A percentile compares a stretch with the other conserved stretches of the same genome.
These are phyloP conservation scores for Sesamia inferens DNA, from an alignment of 2,888 invertebrate species.

Conservation along the genomic window DNA sequence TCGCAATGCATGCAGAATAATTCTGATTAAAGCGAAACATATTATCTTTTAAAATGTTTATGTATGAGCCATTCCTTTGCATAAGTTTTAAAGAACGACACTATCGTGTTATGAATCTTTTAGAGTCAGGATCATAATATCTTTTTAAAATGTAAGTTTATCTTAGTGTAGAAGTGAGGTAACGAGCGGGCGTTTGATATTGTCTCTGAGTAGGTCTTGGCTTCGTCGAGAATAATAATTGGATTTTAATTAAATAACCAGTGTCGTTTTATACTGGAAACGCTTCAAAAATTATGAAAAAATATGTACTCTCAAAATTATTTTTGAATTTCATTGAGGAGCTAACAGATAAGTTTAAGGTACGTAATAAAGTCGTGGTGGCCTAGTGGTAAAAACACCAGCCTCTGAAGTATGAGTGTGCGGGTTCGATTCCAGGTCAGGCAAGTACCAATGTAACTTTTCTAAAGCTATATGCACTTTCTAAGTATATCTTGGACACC, in stretches of 20 bases:
- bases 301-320: constrained; percentile 13
- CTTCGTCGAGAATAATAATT: constrained; percentile 52
- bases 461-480: too few species aligned
- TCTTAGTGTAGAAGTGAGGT: constrained; percentile 30
- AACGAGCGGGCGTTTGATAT: constrained; percentile 35
- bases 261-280: constrained; percentile 28
- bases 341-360: not conserved
- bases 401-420: too few species aligned
- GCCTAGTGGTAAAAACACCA: too few species aligned
- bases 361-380: too few species aligned
- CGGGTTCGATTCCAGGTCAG: too few species aligned
- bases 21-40: not conserved
- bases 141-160: constrained; percentile 42
- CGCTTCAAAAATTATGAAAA: constrained; percentile 42
- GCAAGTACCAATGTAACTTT: too few species aligned
- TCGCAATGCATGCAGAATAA: not conserved
- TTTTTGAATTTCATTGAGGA: constrained; percentile 5
- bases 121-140: constrained; percentile 27
- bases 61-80: constrained; percentile 18
- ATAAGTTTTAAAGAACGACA: constrained; percentile 26
- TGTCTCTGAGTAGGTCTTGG: constrained; percentile 39
- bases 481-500: too few species aligned
- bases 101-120: constrained; percentile 25
- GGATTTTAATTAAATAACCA: constrained; percentile 53
- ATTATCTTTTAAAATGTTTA: not conserved